Conservation (phyloP, 2,888 invertebrate genomes). For the Quadroppia sp. region DNA sequence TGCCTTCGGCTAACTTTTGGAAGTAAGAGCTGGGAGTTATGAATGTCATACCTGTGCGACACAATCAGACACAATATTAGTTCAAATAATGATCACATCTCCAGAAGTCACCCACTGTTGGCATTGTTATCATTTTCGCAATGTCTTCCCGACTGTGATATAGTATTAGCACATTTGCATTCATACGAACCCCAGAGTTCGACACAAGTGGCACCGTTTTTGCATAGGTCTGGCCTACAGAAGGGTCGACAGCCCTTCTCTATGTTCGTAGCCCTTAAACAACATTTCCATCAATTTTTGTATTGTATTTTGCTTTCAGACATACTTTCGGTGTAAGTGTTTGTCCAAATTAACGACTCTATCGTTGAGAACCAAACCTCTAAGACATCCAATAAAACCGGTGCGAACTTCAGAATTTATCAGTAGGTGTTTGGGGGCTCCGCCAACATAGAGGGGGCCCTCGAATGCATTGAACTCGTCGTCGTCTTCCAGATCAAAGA, state of each 20-base stretch:
- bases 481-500: conserved; percentile 75
- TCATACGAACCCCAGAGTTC: conserved; percentile 85
- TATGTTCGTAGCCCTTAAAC: conserved; percentile 66
- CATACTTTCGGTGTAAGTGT: conserved; percentile 63
- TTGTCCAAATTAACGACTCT: conserved; percentile 85
- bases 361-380: conserved; percentile 85
- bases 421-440: conserved; percentile 71
- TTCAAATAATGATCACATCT: neutral
- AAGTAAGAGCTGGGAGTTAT: conserved; percentile 73
- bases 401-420: conserved; percentile 64
- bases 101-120: conserved; percentile 64
- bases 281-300: neutral
- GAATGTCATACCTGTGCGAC: conserved; percentile 62
- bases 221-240: conserved; percentile 88
- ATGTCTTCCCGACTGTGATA: conserved; percentile 83
- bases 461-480: conserved; percentile 89
- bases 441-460: conserved; percentile 82
- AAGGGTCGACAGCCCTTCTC: conserved; percentile 89
- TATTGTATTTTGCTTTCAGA: neutral
- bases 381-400: conserved; percentile 88
- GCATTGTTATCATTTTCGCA: conserved; percentile 89
- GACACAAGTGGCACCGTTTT: conserved; percentile 73
- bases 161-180: conserved; percentile 84
- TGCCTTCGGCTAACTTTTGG: conserved; percentile 61
- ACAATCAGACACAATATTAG: no score